A percentile compares a stretch with the other conserved stretches of the same genome.
These are phyloP conservation scores for Cladorhizidae sp. DNA, from an alignment of 37 sponge, comb jelly and placozoan species.

Conservation along the genomic window DNA sequence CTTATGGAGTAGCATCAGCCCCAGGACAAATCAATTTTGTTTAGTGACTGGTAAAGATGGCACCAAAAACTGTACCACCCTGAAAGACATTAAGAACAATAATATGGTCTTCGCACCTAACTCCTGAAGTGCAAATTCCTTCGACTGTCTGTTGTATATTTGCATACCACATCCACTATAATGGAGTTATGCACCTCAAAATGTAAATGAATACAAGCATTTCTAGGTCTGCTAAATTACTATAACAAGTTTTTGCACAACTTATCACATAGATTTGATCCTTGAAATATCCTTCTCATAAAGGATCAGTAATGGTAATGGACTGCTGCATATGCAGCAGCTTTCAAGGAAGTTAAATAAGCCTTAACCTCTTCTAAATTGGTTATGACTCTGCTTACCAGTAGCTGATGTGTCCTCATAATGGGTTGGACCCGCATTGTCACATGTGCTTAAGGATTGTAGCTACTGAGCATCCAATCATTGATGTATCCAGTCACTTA, in stretches of 20 bases:
- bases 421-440: constrained; percentile 32
- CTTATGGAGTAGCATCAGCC: constrained; percentile 17
- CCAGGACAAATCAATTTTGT: constrained; percentile 13
- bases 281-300: constrained; percentile 10
- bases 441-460: constrained; percentile 26
- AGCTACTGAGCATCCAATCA: constrained; percentile 2
- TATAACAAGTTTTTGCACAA: constrained; percentile 18
- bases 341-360: constrained; percentile 27
- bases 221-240: neutral
- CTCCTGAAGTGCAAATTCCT: constrained; percentile 9
- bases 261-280: neutral
- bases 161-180: neutral
- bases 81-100: neutral
- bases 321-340: neutral
- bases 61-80: neutral
- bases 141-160: neutral
- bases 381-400: constrained; percentile 20
- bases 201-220: no score
- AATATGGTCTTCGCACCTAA: neutral
- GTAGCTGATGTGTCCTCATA: constrained; percentile 30
- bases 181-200: neutral
- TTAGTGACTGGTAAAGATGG: neutral
- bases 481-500: neutral
- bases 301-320: constrained; percentile 19
- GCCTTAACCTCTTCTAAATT: constrained; percentile 1